These are phyloP conservation scores for Taphrorychus bicolor DNA, from an alignment of 2,888 invertebrate species.

Conservation along the genomic window DNA sequence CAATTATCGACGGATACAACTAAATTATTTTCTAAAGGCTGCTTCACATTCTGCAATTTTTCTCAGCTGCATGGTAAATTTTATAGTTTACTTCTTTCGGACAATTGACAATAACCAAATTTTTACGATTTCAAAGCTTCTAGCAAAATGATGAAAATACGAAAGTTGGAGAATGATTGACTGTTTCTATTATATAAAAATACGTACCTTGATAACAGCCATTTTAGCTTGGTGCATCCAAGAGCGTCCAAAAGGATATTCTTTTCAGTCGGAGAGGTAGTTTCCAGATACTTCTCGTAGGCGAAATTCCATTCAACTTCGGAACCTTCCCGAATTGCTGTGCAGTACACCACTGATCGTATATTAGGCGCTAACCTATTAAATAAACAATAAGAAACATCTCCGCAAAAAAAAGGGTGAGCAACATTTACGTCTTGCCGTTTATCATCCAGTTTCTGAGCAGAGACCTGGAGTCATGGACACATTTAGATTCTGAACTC, in stretches of 20 bases:
- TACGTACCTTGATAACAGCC: slow-evolving; percentile 64
- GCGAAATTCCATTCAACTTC: slow-evolving; percentile 74
- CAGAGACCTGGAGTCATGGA: slow-evolving; percentile 59
- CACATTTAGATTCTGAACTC: slow-evolving; percentile 63
- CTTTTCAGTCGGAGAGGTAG: slow-evolving; percentile 68
- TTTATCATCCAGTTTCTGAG: slow-evolving; percentile 63
- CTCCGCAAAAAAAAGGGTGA: background rate
- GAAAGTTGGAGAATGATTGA: background rate
- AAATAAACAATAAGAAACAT: background rate
- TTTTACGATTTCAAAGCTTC: no score
- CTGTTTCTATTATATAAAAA: background rate
- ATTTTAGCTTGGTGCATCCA: slow-evolving; percentile 65
- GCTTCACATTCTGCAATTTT: no score
- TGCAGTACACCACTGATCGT: slow-evolving; percentile 70
- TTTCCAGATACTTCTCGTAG: slow-evolving; percentile 62
- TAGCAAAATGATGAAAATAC: no score
- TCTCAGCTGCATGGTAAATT: no score
- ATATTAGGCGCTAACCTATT: slow-evolving; percentile 68
- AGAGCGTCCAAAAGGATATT: slow-evolving; percentile 65
- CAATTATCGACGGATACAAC: no score
- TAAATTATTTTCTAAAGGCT: no score
- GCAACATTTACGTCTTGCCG: slow-evolving; percentile 51
- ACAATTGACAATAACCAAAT: no score
- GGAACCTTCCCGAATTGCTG: slow-evolving; percentile 68
- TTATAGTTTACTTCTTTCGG: no score